These are phyloP conservation scores for Zapornia atra DNA, from an alignment of 2,113 vertebrate species.

Conservation along the genomic window DNA sequence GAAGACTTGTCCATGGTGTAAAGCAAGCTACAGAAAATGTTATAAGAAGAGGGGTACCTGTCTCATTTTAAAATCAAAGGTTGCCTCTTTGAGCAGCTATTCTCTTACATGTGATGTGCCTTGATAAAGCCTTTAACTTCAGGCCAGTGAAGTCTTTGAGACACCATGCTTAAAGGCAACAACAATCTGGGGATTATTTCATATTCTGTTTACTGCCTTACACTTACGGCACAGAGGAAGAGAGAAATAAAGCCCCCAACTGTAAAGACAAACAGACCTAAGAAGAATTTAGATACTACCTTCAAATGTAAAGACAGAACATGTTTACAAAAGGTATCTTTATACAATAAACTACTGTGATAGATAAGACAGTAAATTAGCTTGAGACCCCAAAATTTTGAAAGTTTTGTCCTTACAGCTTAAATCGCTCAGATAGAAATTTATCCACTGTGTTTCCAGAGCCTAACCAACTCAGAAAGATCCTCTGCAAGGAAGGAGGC, in stretches of 20 bases:
- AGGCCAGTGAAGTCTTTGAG: not conserved
- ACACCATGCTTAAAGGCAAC: not conserved
- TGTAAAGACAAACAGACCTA: constrained; percentile 15
- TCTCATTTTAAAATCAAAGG: not conserved
- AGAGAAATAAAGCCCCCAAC: not conserved
- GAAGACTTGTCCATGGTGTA: not conserved
- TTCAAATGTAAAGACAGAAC: not conserved
- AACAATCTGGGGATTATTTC: not conserved
- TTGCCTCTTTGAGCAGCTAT: not conserved
- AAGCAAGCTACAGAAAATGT: not conserved
- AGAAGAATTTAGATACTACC: not conserved
- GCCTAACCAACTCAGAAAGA: not conserved
- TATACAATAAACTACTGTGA: not conserved
- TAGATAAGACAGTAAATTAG: not conserved
- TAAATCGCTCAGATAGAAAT: not conserved
- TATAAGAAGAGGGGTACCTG: not conserved
- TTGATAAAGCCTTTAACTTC: not conserved
- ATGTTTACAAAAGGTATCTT: not conserved
- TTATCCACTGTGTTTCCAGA: not conserved
- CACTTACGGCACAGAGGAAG: not conserved
- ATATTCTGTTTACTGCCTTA: not conserved
- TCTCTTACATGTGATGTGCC: not conserved
- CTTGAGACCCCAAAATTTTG: not conserved
- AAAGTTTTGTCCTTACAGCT: not conserved
- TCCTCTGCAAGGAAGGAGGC: not conserved